phyloP scores from a whole-genome alignment of 2,888 invertebrate genomes.

The Apodemia zela region DNA sequence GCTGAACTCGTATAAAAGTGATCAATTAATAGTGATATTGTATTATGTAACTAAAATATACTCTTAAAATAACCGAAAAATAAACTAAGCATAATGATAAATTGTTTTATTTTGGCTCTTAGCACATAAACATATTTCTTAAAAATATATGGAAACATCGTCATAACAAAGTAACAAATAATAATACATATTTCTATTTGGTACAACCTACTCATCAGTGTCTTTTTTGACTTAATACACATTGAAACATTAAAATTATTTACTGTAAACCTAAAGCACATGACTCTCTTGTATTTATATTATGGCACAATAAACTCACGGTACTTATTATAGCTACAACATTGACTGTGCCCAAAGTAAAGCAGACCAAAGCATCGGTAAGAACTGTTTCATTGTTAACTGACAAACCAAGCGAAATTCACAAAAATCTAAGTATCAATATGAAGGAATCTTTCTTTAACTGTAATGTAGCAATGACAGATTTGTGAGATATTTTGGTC shows the following conservation, averaged over 20 bases:
- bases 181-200: conserved; percentile 50
- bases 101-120: conserved; percentile 45
- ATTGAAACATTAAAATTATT: conserved; percentile 15
- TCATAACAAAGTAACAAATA: conserved; percentile 59
- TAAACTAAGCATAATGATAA: conserved; percentile 58
- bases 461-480: too few species aligned
- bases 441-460: too few species aligned
- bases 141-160: conserved; percentile 46
- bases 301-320: conserved; percentile 74
- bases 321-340: conserved; percentile 37
- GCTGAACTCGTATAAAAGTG: conserved; percentile 64
- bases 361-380: conserved; percentile 60
- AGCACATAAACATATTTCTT: conserved; percentile 38
- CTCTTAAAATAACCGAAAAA: conserved; percentile 47
- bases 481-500: too few species aligned
- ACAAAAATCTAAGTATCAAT: too few species aligned
- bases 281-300: neutral
- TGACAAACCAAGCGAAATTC: neutral
- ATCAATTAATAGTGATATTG: conserved; percentile 61
- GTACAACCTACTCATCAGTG: conserved; percentile 60
- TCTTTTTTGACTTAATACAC: conserved; percentile 56
- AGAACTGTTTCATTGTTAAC: conserved; percentile 30
- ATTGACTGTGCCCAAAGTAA: conserved; percentile 47
- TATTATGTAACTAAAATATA: conserved; percentile 34
- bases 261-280: neutral